Evolutionary conservation across 2,113 vertebrate species (phyloP), one percentile per base, ranked within the genome.

Genomic region (Sander lucioperca): DNA sequence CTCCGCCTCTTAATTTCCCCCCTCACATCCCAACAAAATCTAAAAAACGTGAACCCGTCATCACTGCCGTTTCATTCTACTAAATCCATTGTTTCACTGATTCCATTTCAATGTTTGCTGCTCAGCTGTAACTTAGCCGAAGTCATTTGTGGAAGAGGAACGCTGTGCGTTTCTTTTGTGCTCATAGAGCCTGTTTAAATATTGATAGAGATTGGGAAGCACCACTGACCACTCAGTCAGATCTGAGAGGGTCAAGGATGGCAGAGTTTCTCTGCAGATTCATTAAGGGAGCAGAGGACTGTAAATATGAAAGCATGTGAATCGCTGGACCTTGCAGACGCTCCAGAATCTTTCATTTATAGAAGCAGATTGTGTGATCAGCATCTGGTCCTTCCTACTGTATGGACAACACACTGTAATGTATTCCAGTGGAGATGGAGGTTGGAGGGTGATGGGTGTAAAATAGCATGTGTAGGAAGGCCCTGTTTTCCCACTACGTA

Each of bases 351-450:
- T 79, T 85, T 89, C 88, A 93, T 33, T 33, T 33, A 33, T 33
- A 33, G 30, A 33, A 33, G 5, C 30, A 33, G 30, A 33, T 5
- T 33, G 30, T 6, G 33, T 33, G 33, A 33, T 33, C 33, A 33
- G 33, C 33, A 33, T 33, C 33, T 6, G 33, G 33, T 33, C 33
- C 6, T 33, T 86, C 64, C 82, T 47, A 23, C 80, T 76, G 86
- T 88, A 89, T 86, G 90, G 91, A 92, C 92, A 89, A 87, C 90
- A 84, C 94, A 87, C 93, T 81, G 21, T 95, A 95, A 95, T 95
- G 90, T 95, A 91, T 95, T 96, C 94, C 91, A 90, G 95, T 88
- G 93, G 93, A 96, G 94, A 95, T 87, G 94, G 93, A 96, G 94
- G 91, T 91, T 94, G 85, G 92, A 92, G 96, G 91, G 92, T 95